Conservation (phyloP, 1,140 invertebrate species). For the Zaprionus nigranus region DNA sequence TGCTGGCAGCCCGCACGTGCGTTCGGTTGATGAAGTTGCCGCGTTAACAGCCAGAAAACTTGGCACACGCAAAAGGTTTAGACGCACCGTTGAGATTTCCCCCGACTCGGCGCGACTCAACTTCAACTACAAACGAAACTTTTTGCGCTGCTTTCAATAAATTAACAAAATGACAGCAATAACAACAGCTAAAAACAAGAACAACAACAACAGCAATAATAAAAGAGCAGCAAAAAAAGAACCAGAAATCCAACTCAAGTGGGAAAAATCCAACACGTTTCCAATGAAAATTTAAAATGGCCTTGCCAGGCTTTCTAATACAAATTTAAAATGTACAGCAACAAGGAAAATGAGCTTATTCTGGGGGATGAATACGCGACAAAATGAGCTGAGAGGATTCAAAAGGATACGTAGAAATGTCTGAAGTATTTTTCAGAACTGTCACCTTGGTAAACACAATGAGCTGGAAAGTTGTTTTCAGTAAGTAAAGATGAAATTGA, state of each 20-base stretch:
- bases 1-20: slow-evolving; percentile 49
- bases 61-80: slow-evolving; percentile 66
- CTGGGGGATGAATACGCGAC: neutral
- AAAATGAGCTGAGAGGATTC: neutral
- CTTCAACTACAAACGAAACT: slow-evolving; percentile 48
- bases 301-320: slow-evolving; percentile 1
- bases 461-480: neutral
- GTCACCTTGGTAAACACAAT: neutral
- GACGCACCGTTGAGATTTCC: slow-evolving; percentile 65
- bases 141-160: slow-evolving; percentile 62
- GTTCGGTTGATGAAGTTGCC: slow-evolving; percentile 68
- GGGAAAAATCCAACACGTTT: slow-evolving; percentile 12
- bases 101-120: slow-evolving; percentile 11
- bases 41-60: slow-evolving; percentile 75
- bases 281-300: neutral
- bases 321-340: slow-evolving; percentile 5
- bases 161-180: slow-evolving; percentile 70
- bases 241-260: slow-evolving; percentile 6
- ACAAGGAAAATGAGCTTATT: neutral
- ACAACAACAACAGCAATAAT: slow-evolving; percentile 17
- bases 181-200: slow-evolving; percentile 21
- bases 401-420: neutral
- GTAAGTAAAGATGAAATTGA: neutral
- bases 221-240: slow-evolving; percentile 4
- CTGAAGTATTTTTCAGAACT: neutral